Conservation (phyloP, 2,888 invertebrate genomes). For the Drosophila robusta region DNA sequence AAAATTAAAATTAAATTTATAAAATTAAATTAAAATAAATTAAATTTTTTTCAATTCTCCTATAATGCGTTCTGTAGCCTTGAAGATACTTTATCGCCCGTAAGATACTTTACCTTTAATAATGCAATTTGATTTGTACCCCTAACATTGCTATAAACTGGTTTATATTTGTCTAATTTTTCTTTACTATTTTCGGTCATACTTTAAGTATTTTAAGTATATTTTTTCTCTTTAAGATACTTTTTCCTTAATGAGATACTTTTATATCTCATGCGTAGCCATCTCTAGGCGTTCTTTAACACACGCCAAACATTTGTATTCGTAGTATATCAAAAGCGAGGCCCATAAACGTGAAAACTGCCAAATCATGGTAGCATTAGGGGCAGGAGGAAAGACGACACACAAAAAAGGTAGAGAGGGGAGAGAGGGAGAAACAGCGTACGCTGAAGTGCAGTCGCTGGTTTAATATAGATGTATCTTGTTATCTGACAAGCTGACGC, state of each 20-base stretch:
- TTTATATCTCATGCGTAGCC: conserved; percentile 2
- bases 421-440: not conserved
- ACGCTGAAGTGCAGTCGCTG: conserved; percentile 20
- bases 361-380: conserved; percentile 53
- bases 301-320: conserved; percentile 46
- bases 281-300: conserved; percentile 16
- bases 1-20: no score
- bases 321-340: conserved; percentile 23
- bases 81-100: no score
- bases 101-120: no score
- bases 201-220: no score
- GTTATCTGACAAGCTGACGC: conserved; percentile 65
- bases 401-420: not conserved
- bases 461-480: conserved; percentile 49
- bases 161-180: no score
- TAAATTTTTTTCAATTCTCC: not conserved
- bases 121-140: no score
- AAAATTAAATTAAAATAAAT: no score
- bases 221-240: no score
- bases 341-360: conserved; percentile 43
- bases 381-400: not conserved
- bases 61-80: no score
- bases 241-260: not conserved
- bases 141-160: no score
- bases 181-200: not conserved